Evolutionary conservation across 1,140 invertebrate genomes (phyloP), one percentile per base, ranked within the genome.

Genomic region (Pogonus chalceus): DNA sequence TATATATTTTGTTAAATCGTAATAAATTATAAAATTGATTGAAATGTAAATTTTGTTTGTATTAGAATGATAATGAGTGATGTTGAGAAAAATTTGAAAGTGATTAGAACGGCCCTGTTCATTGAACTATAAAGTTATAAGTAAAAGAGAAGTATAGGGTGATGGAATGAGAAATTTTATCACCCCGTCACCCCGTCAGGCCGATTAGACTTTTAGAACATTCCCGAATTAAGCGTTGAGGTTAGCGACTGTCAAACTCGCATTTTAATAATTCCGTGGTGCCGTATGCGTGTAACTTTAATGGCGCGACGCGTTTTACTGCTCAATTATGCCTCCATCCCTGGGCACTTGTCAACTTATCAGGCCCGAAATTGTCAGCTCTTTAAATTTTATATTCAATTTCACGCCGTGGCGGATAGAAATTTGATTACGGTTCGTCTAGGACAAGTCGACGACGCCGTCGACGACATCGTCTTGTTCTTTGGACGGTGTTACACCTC

Each of bases 371-470:
- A 63, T 63, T 63, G 62, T 63, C 62, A 61, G 55, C 60, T 63
- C 62, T 59, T 63, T 61, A 63, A 63, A 63, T 63, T 63, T 63
- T 63, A 61, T 61, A 63, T 63, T 63, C 62, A 63, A 63, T 63
- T 63, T 63, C 51, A 47, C 48, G 51, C 51, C 26, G 49, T 49
- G 54, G 39, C 51, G 56, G 54, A 58, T 61, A 61, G 61, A 61
- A 63, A 63, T 63, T 61, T 63, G 62, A 63, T 63, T 63, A 63
- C 51, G 16, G 56, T 43, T 51, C 56, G 56, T 55, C 56, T 58
- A 58, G 56, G 50, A 55, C 56, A 58, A 58, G 53, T 58, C 46
- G 47, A 47, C 55, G 51, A 53, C 53, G 54, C 52, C 39, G 52
- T 37, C 35, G 48, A 54, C n/a, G n/a, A 49, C 52, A 26, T 48